phyloP scores from a whole-genome alignment of 2,113 vertebrate species.

The Salminus brasiliensis region DNA sequence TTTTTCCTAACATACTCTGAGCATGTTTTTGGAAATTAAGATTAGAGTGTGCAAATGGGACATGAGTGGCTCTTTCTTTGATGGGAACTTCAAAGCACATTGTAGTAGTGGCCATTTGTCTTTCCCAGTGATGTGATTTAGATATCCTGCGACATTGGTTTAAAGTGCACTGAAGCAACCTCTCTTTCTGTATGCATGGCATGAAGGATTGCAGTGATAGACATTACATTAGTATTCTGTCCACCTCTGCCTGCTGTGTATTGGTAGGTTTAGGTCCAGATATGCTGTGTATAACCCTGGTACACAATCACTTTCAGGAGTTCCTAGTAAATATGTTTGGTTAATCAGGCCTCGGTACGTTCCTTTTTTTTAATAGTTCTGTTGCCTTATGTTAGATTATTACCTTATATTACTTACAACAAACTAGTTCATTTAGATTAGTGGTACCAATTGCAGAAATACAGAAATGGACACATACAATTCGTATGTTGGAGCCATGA shows the following conservation, averaged over 20 bases:
- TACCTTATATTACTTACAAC: background rate
- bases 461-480: background rate
- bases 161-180: constrained; percentile 24
- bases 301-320: background rate
- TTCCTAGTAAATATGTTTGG: background rate
- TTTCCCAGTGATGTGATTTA: constrained; percentile 12
- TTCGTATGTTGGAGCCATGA: background rate
- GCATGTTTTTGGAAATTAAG: background rate
- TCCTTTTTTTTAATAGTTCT: background rate
- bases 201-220: constrained; percentile 53
- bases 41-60: constrained; percentile 7
- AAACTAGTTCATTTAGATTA: background rate
- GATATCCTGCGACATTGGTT: constrained; percentile 14
- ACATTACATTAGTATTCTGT: constrained; percentile 52
- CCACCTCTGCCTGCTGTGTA: constrained; percentile 19
- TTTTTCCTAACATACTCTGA: background rate
- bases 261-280: constrained; percentile 23
- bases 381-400: background rate
- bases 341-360: background rate
- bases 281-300: background rate
- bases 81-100: constrained; percentile 20
- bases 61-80: constrained; percentile 4
- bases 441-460: background rate
- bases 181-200: constrained; percentile 53
- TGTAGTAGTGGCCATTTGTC: constrained; percentile 9